Conservation (phyloP, 2,113 vertebrate species). For the Circaetus gallicus region DNA sequence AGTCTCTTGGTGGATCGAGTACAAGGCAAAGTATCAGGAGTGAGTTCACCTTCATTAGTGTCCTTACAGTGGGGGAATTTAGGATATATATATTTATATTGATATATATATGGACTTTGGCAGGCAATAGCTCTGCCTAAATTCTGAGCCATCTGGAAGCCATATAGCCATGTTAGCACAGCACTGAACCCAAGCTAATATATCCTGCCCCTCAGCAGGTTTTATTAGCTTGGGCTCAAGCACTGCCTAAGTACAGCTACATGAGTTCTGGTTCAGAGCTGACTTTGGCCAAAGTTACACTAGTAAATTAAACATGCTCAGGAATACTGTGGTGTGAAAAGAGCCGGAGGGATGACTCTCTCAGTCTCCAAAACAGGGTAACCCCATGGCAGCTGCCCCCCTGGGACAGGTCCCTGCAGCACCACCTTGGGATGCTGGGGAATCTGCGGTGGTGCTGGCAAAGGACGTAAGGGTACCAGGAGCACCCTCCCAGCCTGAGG, state of each 20-base stretch:
- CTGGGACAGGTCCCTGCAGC: background rate
- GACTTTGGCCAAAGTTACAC: constrained; percentile 39
- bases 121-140: constrained; percentile 29
- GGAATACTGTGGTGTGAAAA: background rate
- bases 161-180: constrained; percentile 58
- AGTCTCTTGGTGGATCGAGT: background rate
- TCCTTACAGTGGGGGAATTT: background rate
- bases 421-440: background rate
- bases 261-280: constrained; percentile 33
- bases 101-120: background rate
- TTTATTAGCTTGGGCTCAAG: constrained; percentile 63
- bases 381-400: background rate
- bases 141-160: constrained; percentile 57
- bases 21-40: background rate
- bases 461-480: background rate
- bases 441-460: background rate
- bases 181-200: constrained; percentile 55
- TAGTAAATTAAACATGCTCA: background rate
- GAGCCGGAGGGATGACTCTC: background rate
- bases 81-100: background rate
- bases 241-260: constrained; percentile 26
- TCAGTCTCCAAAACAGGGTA: background rate
- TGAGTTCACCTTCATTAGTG: background rate
- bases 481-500: background rate
- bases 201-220: constrained; percentile 63